Evolutionary conservation across 2,888 invertebrate species (phyloP).

Genomic region (Germaria angustata): DNA sequence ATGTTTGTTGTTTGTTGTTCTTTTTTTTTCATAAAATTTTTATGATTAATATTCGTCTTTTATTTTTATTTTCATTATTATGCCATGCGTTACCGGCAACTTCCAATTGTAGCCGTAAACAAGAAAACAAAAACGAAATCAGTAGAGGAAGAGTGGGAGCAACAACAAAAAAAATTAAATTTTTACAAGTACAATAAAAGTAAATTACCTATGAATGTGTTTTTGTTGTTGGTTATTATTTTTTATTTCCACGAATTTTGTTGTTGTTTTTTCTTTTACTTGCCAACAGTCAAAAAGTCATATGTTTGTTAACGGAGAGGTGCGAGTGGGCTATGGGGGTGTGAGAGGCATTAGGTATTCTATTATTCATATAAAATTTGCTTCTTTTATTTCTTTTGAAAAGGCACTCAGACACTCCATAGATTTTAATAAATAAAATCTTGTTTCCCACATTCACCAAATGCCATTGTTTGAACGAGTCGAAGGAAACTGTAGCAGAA

Average conservation of each 20-base stretch:
- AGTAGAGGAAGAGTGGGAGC: background rate
- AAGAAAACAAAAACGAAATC: background rate
- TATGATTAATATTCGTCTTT: slow-evolving; percentile 20
- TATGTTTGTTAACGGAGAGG: background rate
- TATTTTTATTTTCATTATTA: slow-evolving; percentile 27
- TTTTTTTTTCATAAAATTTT: background rate
- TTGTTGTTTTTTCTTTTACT: slow-evolving; percentile 3
- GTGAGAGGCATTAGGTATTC: slow-evolving; percentile 1
- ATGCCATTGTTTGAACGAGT: slow-evolving; percentile 1
- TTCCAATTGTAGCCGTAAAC: slow-evolving; percentile 17
- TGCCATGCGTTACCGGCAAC: slow-evolving; percentile 17
- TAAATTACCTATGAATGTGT: background rate
- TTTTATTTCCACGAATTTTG: slow-evolving; percentile 6
- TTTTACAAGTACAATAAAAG: slow-evolving; percentile 29
- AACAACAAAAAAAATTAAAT: background rate
- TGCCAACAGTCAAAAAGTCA: slow-evolving; percentile 24
- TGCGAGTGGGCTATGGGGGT: background rate
- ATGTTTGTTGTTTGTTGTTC: background rate
- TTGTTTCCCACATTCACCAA: background rate
- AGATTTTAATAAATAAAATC: slow-evolving; percentile 28
- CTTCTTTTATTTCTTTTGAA: slow-evolving; percentile 1
- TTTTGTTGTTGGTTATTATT: background rate
- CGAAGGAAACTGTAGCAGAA: background rate
- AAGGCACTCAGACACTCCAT: slow-evolving; percentile 14
- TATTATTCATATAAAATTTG: slow-evolving; percentile 36